Evolutionary conservation across 1,140 invertebrate species (phyloP).

Genomic region (Drosophila obscura): DNA sequence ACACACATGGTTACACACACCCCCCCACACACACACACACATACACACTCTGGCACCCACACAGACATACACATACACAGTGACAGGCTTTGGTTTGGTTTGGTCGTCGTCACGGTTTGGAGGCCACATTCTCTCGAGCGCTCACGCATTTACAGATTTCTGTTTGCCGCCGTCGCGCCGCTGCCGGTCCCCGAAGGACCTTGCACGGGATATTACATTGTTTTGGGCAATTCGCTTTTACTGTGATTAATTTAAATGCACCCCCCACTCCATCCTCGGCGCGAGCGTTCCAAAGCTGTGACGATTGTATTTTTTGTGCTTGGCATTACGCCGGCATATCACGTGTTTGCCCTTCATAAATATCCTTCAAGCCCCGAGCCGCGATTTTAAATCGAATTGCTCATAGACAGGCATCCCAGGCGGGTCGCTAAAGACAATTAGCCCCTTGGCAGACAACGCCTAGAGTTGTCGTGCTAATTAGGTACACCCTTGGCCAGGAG

Average conservation of each 20-base stretch:
- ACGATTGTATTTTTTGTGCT: constrained; percentile 26
- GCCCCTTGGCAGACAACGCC: constrained; percentile 68
- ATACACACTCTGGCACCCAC: not conserved
- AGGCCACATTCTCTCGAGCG: constrained; percentile 12
- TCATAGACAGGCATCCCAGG: constrained; percentile 25
- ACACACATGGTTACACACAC: constrained; percentile 24
- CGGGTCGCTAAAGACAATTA: constrained; percentile 61
- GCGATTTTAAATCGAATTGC: constrained; percentile 77
- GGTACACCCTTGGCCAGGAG: constrained; percentile 24
- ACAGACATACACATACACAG: constrained; percentile 26
- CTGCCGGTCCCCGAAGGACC: constrained; percentile 56
- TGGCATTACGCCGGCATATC: constrained; percentile 28
- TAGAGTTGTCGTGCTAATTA: constrained; percentile 71
- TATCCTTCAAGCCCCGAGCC: constrained; percentile 53
- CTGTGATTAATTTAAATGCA: constrained; percentile 81
- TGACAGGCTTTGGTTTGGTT: constrained; percentile 74
- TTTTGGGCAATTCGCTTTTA: constrained; percentile 81
- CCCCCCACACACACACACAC: constrained; percentile 23
- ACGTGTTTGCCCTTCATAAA: constrained; percentile 77
- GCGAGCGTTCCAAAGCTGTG: constrained; percentile 31
- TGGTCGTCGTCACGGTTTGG: constrained; percentile 72
- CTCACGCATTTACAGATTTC: constrained; percentile 69
- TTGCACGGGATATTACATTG: constrained; percentile 74
- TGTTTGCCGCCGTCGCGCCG: constrained; percentile 50
- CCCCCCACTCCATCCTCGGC: constrained; percentile 12